Base-by-base conservation (phyloP, 2,113 vertebrate genomes). In the Pipra filicauda region DNA sequence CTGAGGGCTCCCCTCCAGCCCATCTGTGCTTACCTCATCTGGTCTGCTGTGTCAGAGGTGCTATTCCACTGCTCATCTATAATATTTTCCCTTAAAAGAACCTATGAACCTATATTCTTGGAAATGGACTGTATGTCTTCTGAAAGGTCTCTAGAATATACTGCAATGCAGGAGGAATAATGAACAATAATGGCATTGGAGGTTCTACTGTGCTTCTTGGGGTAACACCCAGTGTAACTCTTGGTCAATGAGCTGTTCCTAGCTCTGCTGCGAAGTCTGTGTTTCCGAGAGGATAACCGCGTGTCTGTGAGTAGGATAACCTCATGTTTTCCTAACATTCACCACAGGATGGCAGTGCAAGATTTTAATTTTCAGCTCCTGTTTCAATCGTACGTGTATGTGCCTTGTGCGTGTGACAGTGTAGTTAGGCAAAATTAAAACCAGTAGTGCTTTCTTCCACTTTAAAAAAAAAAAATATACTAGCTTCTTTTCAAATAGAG, bases 331-430 rank as follows among this genome's bases (percentile, higher is more conserved):
- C 44, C 79, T 48, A 4, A 57, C 19, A 35, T 37, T 66, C 24
- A 79, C 97, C 97, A 83, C 92, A 93, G 41, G 96, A 93, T 96
- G 97, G 97, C 97, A 93, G 89, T 92, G 75, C 43, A 58, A 82
- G 88, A 89, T 86, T 72, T 96, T 43, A 28, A 58, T 85, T 95
- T 81, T 43, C 57, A 39, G 31, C 27, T 39, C 43, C 37, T 8
- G 20, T 51, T 76, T 44, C 35, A 5, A 2, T 7, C 3, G 11
- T 19, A 3, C 6, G 17, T 16, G 67, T 65, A 39, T 39, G 20
- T 52, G 78, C 80, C 69, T 49, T 51, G 58, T 91, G 93, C 86
- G 39, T 91, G 96, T 66, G 73, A 83, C 24, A 44, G 73, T 3
- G 1, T 41, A 52, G 73, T 96, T 93, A 94, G 92, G 26, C 81